Conservation (phyloP, 92 coral and sea anemone species). For the Phenganax subtilis region DNA sequence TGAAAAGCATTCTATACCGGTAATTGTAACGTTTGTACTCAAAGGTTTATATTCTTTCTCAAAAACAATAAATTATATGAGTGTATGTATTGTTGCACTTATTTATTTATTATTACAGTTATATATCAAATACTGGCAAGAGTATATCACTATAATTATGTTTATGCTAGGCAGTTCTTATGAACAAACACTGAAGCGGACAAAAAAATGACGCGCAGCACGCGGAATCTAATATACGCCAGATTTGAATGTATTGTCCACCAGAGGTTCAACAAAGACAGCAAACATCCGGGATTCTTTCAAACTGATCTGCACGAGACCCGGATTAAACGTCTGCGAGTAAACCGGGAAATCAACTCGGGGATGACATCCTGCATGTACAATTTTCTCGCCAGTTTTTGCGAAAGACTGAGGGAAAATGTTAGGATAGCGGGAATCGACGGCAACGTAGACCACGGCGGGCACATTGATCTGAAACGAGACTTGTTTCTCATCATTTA, state of each 20-base stretch:
- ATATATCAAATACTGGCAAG: too few species aligned
- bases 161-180: too few species aligned
- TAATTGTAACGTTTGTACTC: too few species aligned
- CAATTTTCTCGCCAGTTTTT: conserved; percentile 74
- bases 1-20: too few species aligned
- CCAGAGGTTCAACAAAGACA: conserved; percentile 64
- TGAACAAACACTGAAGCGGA: too few species aligned
- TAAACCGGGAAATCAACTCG: conserved; percentile 65
- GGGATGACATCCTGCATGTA: conserved; percentile 78
- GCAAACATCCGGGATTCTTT: conserved; percentile 67
- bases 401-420: conserved; percentile 42
- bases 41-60: too few species aligned
- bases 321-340: conserved; percentile 56
- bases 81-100: too few species aligned
- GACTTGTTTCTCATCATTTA: conserved; percentile 50
- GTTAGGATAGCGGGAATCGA: conserved; percentile 64
- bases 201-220: too few species aligned
- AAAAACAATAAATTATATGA: too few species aligned
- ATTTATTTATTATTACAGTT: too few species aligned
- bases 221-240: conserved; percentile 30
- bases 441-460: conserved; percentile 63
- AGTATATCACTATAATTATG: too few species aligned
- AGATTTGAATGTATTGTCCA: conserved; percentile 46
- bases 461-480: conserved; percentile 58
- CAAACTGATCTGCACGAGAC: conserved; percentile 52